Evolutionary conservation across 53 echinoderm and acorn worm genomes (phyloP), one percentile per base, ranked within the genome.

Genomic region (Holothuria scabra): DNA sequence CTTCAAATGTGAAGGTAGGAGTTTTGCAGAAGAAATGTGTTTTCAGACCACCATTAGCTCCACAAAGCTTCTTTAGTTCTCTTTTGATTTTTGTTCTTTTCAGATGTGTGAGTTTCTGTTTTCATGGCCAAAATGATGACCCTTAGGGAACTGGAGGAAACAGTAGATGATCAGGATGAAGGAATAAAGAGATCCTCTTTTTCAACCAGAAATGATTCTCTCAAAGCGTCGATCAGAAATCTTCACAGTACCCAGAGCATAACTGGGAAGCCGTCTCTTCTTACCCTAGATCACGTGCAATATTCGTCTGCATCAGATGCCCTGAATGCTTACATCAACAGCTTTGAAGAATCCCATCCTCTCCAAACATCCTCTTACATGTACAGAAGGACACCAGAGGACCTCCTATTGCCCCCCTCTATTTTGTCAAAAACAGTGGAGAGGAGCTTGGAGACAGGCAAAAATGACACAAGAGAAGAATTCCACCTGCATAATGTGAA

Each of bases 231-330:
- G 13, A 1, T 2, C 16, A 28, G 46, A 49, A 81, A 83, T 38
- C 85, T 93, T 22, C 96, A 90, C 88, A 96, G 96, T 81, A 91
- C 93, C 9, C 96, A 93, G 84, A 93, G 93, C 55, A 83, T 93
- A 0, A 90, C 86, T 13, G 96, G 96, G 0, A 81, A 91, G 14
- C 57, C 91, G 14, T 93, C 93, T 19, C 78, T 91, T 32, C 76
- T 96, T 83, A 96, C 96, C 4, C 89, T 91, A 32, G 74, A 79
- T 25, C 90, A 93, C 58, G 94, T 41, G 83, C 97, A 94, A 79
- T 97, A 94, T 66, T 82, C 87, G 1, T 94, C 97, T 3, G 97
- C 97, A 0, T 78, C 97, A 9, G 92, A 88, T 9, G 94, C 94
- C 0, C 90, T 97, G 21, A 48, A 85, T 20, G 97, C 90, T 5